Base-by-base conservation (phyloP, 1,140 invertebrate genomes). In the Nebria ingens region DNA sequence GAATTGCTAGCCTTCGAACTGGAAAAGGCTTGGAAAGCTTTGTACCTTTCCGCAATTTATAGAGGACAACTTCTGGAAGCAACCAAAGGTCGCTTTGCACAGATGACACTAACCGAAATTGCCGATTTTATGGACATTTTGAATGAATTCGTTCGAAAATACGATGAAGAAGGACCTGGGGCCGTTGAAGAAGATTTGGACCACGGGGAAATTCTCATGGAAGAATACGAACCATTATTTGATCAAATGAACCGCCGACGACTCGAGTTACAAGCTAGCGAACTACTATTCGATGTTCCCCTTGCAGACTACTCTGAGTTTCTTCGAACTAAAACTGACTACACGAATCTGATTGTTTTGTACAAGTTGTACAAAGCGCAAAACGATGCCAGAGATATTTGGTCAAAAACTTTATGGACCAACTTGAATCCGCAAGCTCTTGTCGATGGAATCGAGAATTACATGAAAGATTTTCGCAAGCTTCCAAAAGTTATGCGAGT, bases 331-430 rank as follows among this genome's bases (percentile, higher is more conserved):
- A 85, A 85, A 65, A 73, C 77, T 9, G 85, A 93, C 58, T 90
- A 83, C 68, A 78, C 83, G 21, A 78, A 78, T 3, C 78, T 93
- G 74, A 78, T 87, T 57, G 61, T 78, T 59, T 70, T 94, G 19
- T 95, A 85, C 66, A 79, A 84, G 59, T 73, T 95, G 11, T 94
- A 92, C 63, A 80, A 83, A 63, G 73, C 79, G 1, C 89, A 93
- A 70, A 88, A 84, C 70, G 78, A 79, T 54, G 83, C 84, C 0
- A 77, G 87, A 21, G 82, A 91, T 51, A 61, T 75, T 1, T 95
- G 91, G 92, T 81, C 88, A 2, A 85, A 87, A 66, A 92, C 86
- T 0, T 69, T 93, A 2, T 95, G 93, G 92, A 80, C 78, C 1
- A 83, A 95, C 69, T 74, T 95, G 11, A 87, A 93, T 71, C 84